phyloP scores from a whole-genome alignment of 1,140 invertebrate genomes.

The Heliconius himera region DNA sequence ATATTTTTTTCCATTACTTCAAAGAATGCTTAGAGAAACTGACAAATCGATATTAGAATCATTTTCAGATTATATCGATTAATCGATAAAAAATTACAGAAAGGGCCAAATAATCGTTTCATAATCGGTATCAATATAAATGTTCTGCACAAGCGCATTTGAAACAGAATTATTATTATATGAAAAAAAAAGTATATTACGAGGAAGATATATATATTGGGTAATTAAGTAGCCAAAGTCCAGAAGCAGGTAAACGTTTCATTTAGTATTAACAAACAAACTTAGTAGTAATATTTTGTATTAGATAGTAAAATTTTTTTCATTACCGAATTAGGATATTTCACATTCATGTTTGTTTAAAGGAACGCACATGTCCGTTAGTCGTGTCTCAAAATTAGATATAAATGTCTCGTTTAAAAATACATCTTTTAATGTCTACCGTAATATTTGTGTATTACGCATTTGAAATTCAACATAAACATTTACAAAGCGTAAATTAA shows the following conservation, averaged over 20 bases:
- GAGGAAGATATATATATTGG: constrained; percentile 19
- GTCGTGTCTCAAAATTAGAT: constrained; percentile 38
- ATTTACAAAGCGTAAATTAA: not conserved
- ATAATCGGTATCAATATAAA: constrained; percentile 9
- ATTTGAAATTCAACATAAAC: not conserved
- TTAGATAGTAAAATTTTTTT: constrained; percentile 65
- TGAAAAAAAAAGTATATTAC: constrained; percentile 4
- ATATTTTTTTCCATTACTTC: not conserved
- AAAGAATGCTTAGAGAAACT: not conserved
- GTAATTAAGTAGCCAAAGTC: constrained; percentile 52
- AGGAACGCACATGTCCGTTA: constrained; percentile 46
- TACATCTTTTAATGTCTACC: not conserved
- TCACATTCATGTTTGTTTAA: constrained; percentile 26
- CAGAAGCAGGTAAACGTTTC: constrained; percentile 51
- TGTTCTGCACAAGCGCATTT: constrained; percentile 9
- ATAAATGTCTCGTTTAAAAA: not conserved
- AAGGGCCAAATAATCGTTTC: constrained; percentile 7
- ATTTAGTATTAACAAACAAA: constrained; percentile 54
- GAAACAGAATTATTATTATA: not conserved
- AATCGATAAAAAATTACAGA: not conserved
- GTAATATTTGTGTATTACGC: not conserved
- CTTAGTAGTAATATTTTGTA: constrained; percentile 56
- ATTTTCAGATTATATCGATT: too few species aligned
- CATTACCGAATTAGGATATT: constrained; percentile 36
- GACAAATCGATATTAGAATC: not conserved